Conservation (phyloP, 1,140 invertebrate genomes). For the Cheumatopsyche charites region DNA sequence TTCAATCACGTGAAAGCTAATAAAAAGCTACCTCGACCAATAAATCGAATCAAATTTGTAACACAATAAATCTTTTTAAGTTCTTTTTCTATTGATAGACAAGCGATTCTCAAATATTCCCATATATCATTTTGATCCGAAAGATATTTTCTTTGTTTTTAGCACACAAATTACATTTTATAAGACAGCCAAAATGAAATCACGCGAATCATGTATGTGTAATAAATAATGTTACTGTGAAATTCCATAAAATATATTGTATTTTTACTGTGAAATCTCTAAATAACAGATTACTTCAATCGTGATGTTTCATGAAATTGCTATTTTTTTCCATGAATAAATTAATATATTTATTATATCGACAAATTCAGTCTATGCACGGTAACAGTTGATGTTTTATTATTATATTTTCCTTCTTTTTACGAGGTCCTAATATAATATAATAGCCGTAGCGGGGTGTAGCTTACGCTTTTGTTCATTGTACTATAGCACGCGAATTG, state of each 20-base stretch:
- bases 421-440: constrained; percentile 34
- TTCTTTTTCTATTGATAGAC: constrained; percentile 35
- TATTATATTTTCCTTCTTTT: not conserved
- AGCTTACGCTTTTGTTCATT: constrained; percentile 2
- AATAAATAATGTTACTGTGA: no score
- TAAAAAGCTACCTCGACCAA: constrained; percentile 21
- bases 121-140: not conserved
- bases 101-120: constrained; percentile 30
- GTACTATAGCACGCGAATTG: not conserved
- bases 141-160: constrained; percentile 4
- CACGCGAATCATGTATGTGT: constrained; percentile 19
- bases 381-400: no score
- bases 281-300: no score
- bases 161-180: constrained; percentile 22
- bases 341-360: no score
- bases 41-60: not conserved
- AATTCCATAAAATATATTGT: no score
- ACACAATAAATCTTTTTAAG: constrained; percentile 32
- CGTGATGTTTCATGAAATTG: no score
- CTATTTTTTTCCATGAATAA: no score
- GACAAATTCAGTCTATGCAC: no score
- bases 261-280: no score
- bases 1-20: constrained; percentile 17
- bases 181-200: not conserved
- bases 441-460: constrained; percentile 18